Evolutionary conservation across 1,140 invertebrate species (phyloP).

Genomic region (Trichonephila clavipes): DNA sequence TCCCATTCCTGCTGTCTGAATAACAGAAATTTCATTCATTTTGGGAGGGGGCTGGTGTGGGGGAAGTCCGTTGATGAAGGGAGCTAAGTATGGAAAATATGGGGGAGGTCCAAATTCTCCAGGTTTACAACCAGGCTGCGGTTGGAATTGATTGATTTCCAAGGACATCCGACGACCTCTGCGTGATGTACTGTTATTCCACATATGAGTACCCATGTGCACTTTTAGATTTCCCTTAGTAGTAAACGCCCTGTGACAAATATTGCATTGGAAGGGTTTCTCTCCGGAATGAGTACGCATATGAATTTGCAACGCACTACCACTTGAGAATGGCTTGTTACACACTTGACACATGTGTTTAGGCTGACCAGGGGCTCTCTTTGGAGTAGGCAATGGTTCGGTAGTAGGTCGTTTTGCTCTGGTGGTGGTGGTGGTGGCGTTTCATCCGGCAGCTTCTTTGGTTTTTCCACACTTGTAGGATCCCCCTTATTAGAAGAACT

Average conservation of each 20-base stretch:
- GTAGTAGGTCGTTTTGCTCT: slow-evolving; percentile 17
- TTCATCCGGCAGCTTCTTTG: slow-evolving; percentile 49
- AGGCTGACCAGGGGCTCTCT: slow-evolving; percentile 83
- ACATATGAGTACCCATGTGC: slow-evolving; percentile 99
- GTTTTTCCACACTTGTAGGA: slow-evolving; percentile 10
- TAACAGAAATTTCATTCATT: slow-evolving; percentile 86
- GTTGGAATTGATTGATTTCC: slow-evolving; percentile 89
- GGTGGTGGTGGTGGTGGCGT: background rate
- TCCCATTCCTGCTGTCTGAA: slow-evolving; percentile 82
- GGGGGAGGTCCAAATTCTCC: slow-evolving; percentile 92
- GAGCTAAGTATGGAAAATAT: slow-evolving; percentile 87
- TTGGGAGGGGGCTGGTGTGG: slow-evolving; percentile 79
- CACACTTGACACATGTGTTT: slow-evolving; percentile 98
- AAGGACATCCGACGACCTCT: slow-evolving; percentile 96
- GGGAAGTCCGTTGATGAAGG: slow-evolving; percentile 80
- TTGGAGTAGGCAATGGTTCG: slow-evolving; percentile 79
- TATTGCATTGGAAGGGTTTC: slow-evolving; percentile 80
- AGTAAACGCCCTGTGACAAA: slow-evolving; percentile 88
- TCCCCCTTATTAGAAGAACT: background rate
- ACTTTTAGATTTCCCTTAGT: slow-evolving; percentile 98
- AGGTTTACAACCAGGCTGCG: slow-evolving; percentile 87
- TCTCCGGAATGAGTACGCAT: slow-evolving; percentile 79
- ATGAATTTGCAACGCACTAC: slow-evolving; percentile 79
- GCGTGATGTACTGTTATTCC: slow-evolving; percentile 94
- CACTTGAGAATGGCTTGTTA: slow-evolving; percentile 87